Conservation (phyloP, 2,888 invertebrate species). For the Craniophora ligustri region DNA sequence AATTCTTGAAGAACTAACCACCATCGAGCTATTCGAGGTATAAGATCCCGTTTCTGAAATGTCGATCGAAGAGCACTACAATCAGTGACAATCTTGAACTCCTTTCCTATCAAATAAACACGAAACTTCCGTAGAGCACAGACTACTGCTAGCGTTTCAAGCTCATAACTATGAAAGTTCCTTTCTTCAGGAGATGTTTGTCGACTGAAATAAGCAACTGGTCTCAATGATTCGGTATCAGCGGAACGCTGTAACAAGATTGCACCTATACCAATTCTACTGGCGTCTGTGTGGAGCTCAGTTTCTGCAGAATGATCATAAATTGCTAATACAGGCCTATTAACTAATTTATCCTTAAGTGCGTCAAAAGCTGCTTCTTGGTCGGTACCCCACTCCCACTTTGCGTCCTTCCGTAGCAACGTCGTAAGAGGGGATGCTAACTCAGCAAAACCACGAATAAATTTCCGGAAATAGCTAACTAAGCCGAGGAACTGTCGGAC, state of each 20-base stretch:
- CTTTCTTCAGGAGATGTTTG: neutral
- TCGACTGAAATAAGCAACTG: neutral
- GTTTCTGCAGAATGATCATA: neutral
- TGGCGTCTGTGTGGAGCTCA: neutral
- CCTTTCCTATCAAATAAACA: neutral
- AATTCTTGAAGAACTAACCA: neutral
- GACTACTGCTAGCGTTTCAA: neutral
- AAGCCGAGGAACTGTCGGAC: slow-evolving; percentile 15
- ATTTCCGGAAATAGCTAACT: slow-evolving; percentile 17
- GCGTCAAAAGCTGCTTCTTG: neutral
- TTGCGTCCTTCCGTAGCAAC: slow-evolving; percentile 3
- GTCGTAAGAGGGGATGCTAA: slow-evolving; percentile 9
- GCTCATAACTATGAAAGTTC: neutral
- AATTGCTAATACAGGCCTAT: neutral
- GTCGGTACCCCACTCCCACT: neutral
- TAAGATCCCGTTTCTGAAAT: neutral
- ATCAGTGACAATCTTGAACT: neutral
- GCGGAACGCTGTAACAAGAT: neutral
- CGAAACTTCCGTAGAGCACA: neutral
- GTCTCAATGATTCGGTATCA: neutral
- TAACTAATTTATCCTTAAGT: neutral
- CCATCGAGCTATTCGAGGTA: neutral
- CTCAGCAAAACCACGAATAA: slow-evolving; percentile 7
- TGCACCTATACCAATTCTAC: neutral
- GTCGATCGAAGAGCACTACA: neutral